phyloP scores from a whole-genome alignment of 1,140 invertebrate genomes.

The Acromyrmex echinatior region DNA sequence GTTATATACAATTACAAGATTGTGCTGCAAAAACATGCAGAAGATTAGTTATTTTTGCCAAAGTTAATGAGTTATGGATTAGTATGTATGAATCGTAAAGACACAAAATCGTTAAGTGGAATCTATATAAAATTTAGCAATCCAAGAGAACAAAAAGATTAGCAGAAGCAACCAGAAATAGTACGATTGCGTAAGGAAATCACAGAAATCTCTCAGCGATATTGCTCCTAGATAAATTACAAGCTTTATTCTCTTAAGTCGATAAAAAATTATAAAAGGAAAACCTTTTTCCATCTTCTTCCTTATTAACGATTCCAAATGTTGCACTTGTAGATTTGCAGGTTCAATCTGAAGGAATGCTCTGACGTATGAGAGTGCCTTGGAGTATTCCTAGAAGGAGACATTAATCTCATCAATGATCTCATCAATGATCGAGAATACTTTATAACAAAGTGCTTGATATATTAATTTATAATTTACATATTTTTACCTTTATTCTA shows the following conservation, averaged over 20 bases:
- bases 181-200: constrained; percentile 13
- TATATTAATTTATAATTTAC: neutral
- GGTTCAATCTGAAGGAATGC: constrained; percentile 95
- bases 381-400: constrained; percentile 91
- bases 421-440: neutral
- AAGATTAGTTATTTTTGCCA: neutral
- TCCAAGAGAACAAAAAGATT: constrained; percentile 49
- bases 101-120: neutral
- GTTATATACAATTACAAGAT: constrained; percentile 21
- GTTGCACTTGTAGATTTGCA: constrained; percentile 95
- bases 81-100: neutral
- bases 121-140: constrained; percentile 57
- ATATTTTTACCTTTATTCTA: constrained; percentile 90
- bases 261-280: constrained; percentile 62
- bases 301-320: constrained; percentile 93
- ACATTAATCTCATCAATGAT: neutral
- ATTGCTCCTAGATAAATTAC: neutral
- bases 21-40: neutral
- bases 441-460: neutral
- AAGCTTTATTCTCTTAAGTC: constrained; percentile 44
- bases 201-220: constrained; percentile 20
- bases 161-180: constrained; percentile 54
- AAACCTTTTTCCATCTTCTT: constrained; percentile 95
- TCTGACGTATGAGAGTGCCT: constrained; percentile 94
- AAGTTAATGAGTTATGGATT: neutral